phyloP scores from a whole-genome alignment of 2,797 vertebrate genomes.

The Morelia viridis region DNA sequence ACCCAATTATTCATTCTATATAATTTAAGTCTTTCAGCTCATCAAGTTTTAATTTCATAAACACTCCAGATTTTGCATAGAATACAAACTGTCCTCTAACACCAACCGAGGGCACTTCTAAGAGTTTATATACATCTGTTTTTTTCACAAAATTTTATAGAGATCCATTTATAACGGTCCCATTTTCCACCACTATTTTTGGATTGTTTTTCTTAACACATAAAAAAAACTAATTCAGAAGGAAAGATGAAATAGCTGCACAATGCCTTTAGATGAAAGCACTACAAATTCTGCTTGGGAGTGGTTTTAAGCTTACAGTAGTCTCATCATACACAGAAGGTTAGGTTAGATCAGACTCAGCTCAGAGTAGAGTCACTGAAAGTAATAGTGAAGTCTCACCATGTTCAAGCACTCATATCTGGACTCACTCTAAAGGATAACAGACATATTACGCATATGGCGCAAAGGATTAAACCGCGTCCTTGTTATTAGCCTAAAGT shows the following conservation, averaged over 20 bases:
- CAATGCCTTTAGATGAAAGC: neutral
- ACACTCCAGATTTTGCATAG: neutral
- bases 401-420: neutral
- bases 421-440: neutral
- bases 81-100: neutral
- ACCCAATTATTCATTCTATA: neutral
- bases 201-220: neutral
- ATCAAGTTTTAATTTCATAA: neutral
- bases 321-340: neutral
- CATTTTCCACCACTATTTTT: neutral
- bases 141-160: neutral
- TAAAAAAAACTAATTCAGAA: neutral
- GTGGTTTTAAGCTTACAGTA: neutral
- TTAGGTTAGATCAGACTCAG: neutral
- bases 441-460: neutral
- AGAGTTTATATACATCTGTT: neutral
- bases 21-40: neutral
- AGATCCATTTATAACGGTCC: neutral
- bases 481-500: no score
- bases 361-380: neutral
- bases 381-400: neutral
- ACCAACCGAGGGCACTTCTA: neutral
- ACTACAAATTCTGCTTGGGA: neutral
- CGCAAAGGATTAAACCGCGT: no score
- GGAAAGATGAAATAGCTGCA: neutral